Conservation (phyloP, 2,888 invertebrate genomes). For the Phasia obesa region DNA sequence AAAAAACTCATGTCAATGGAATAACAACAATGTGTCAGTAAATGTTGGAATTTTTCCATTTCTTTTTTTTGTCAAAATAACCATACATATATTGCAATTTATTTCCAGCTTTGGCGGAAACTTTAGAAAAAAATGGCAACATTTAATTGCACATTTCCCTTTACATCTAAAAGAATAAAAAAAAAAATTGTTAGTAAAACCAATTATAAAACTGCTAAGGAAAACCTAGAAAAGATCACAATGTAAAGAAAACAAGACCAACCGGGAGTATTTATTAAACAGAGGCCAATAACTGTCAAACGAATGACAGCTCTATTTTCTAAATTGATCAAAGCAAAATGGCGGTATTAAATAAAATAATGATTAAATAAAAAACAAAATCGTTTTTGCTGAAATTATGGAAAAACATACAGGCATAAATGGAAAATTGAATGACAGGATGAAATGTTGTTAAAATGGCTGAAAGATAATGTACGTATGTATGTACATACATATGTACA, state of each 20-base stretch:
- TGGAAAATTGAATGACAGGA: not conserved
- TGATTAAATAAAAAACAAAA: not conserved
- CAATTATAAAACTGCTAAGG: slow-evolving; percentile 1
- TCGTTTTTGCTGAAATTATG: not conserved
- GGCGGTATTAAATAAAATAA: slow-evolving; percentile 41
- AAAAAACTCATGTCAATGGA: slow-evolving; percentile 52
- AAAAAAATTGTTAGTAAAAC: slow-evolving; percentile 24
- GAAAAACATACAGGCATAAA: not conserved
- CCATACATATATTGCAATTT: not conserved
- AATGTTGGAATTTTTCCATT: slow-evolving; percentile 32
- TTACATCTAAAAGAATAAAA: not conserved
- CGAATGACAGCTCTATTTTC: slow-evolving; percentile 68
- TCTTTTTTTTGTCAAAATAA: slow-evolving; percentile 28
- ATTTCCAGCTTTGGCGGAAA: slow-evolving; percentile 39
- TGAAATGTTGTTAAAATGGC: no score
- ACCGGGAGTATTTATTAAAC: slow-evolving; percentile 67
- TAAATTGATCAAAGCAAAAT: slow-evolving; percentile 67
- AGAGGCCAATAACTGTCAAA: slow-evolving; percentile 69
- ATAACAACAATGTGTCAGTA: slow-evolving; percentile 64
- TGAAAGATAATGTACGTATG: no score
- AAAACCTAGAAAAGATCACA: not conserved
- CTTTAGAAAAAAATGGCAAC: slow-evolving; percentile 36
- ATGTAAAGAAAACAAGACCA: slow-evolving; percentile 49
- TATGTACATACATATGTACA: no score
- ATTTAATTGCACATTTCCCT: slow-evolving; percentile 32